Base-by-base conservation (phyloP, 2,888 invertebrate genomes). In the Eristalis tenax region DNA sequence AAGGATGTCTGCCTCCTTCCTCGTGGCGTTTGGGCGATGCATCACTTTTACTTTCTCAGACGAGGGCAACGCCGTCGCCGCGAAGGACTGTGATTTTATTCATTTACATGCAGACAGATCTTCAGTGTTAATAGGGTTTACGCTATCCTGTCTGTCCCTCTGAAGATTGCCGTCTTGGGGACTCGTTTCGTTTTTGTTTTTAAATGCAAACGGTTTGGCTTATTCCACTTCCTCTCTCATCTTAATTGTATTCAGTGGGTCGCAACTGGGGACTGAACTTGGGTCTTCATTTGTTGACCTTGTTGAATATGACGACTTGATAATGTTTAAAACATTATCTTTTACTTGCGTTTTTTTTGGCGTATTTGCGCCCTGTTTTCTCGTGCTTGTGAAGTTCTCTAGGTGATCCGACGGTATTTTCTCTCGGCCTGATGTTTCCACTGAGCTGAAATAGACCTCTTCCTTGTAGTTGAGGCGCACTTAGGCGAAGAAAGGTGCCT, bases 1-100 rank as follows among this genome's bases (percentile, higher is more conserved):
- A 80, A 87, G 80, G 79, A 76, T 87, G 82, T 80, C 87, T 83
- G 71, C 75, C 65, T 18, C 15, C 59, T 23, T 28, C 5, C 59
- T 59, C 26, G 23, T 18, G 26, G 18, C n/a, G 59, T 15, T 66
- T 76, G 43, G 23, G 23, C 61, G 73, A 50, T 28, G 57, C 63
- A 61, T 40, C 50, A 35, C 75, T 86, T 82, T 78, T 66, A 81
- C 81, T 73, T 81, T 64, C 43, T 32, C 64, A n/a, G 28, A 38
- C 15, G 59, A 26, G 59, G 26, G 26, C 26, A 28, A 26, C 26
- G 59, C 13, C 59, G 50, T 11, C 38, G 38, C 38, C 26, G 59
- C 26, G 26, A 59, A 28, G 15, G 59, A 4, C 50, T 18, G 50
- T n/a, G 50, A 50, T 50, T 50, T 18, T 10, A 59, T 59, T 59